phyloP scores from a whole-genome alignment of 2,888 invertebrate species.

The Apamea anceps region DNA sequence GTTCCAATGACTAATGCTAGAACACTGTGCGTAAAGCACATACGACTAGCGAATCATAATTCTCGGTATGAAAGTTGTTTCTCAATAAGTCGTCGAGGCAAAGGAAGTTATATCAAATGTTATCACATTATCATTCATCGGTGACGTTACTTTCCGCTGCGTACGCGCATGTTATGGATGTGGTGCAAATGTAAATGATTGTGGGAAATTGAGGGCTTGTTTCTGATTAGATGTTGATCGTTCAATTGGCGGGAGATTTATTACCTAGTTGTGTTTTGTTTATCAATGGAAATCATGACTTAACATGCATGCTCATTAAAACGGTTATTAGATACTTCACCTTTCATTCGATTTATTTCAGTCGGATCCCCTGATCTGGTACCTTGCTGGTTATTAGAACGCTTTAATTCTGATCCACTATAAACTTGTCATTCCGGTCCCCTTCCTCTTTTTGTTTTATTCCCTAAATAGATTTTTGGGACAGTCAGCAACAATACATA shows the following conservation, averaged over 20 bases:
- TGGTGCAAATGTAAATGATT: conserved; percentile 66
- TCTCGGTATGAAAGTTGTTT: conserved; percentile 64
- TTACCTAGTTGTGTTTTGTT: conserved; percentile 19
- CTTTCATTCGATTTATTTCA: no score
- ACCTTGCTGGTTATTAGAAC: no score
- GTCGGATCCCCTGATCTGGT: no score
- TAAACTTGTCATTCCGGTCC: no score
- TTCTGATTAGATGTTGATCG: conserved; percentile 45
- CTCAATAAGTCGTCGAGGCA: conserved; percentile 55
- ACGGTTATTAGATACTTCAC: no score
- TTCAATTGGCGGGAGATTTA: conserved; percentile 45
- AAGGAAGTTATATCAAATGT: conserved; percentile 68
- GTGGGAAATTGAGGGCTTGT: conserved; percentile 58
- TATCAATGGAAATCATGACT: conserved; percentile 14
- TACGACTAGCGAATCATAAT: conserved; percentile 52
- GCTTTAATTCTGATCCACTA: no score
- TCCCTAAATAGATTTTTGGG: no score
- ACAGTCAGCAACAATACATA: no score
- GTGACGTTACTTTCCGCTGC: conserved; percentile 63
- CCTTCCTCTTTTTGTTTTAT: no score
- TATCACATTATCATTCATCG: conserved; percentile 65
- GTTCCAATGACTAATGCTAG: conserved; percentile 59
- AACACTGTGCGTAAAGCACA: conserved; percentile 57
- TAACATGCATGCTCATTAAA: neutral
- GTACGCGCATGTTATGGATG: conserved; percentile 62